Base-by-base conservation (phyloP, 2,797 vertebrate genomes). In the Borostomias antarcticus region DNA sequence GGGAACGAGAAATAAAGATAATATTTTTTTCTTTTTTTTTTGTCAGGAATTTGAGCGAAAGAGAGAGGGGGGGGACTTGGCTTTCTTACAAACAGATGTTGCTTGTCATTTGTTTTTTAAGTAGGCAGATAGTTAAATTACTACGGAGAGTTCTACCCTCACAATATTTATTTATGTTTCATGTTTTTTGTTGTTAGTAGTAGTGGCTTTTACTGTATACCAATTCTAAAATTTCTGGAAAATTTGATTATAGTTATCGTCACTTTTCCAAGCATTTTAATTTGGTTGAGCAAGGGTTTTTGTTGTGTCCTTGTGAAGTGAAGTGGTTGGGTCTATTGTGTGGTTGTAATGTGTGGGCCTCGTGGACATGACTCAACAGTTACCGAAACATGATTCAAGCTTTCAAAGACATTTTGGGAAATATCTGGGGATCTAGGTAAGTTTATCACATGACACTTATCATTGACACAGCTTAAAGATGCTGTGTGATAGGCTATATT, bases 51-150 rank as follows among this genome's bases (percentile, higher is more conserved):
- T 37, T 51, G 5, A 35, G 28, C 0, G 35, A 66, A 77, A 70
- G 79, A 59, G 80, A 76, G 82, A 89, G 88, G 87, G 87, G 86
- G 89, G 71, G 71, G 81, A 85, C 67, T 89, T 90, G 90, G 90
- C 88, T 91, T 70, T 82, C 83, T 58, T 86, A 87, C 86, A 93
- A 93, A 91, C 90, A 94, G 90, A 92, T 93, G 90, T 91, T 92
- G 85, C 85, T 87, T 93, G 89, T 92, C 88, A 86, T 89, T 89
- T 88, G 83, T 75, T 85, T 86, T 83, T 83, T 89, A 89, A 90
- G 85, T 80, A 88, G 85, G 78, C 72, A 89, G 80, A 86, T 86
- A 87, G 86, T 82, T 89, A 82, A 57, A 78, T 77, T 75, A 77
- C 81, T 62, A 74, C 77, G 89, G 84, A 75, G 74, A 74, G 82